Base-by-base conservation (phyloP, 2,888 invertebrate species). In the Euplexia lucipara region DNA sequence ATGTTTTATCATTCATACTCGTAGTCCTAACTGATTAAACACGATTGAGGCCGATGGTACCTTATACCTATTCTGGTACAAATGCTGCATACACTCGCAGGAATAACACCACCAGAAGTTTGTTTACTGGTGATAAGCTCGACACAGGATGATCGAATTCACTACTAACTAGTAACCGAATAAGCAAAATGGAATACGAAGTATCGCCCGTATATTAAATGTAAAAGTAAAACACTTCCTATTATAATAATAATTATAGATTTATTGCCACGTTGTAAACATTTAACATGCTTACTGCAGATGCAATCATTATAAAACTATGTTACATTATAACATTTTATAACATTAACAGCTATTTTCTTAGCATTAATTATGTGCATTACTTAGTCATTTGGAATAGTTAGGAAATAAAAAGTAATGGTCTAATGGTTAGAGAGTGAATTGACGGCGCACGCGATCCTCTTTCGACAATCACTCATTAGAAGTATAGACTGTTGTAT, bases 361-460 rank as follows among this genome's bases (percentile, higher is more conserved):
- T 45, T 56, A 42, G 45, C 47, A 30, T 35, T 63, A 51, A 67
- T 69, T 59, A 80, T 44, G 67, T 52, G 51, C 73, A 69, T 73
- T 63, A 62, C 32, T 68, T 72, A 70, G 51, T 76, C 39, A 54
- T 66, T 72, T 69, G 41, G 64, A 67, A 69, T 67, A 9, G 59
- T 66, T 70, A 76, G 76, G 80, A 79, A 82, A 76, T 71, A 73
- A 59, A 78, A 62, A 82, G 73, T 70, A 74, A 76, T 73, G 80
- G 22, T 71, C 79, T 71, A 82, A 82, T 76, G 67, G 74, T 45
- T 76, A 70, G 79, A 81, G 75, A 79, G 82, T 81, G 79, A 79
- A 79, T 70, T 78, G 75, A 58, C 61, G 44, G 57, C 57, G 56
- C 80, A 82, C 79, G 79, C 82, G 68, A 79, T 75, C 48, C 61